Conservation (phyloP, 1,140 invertebrate species). For the Drosophila nasuta region DNA sequence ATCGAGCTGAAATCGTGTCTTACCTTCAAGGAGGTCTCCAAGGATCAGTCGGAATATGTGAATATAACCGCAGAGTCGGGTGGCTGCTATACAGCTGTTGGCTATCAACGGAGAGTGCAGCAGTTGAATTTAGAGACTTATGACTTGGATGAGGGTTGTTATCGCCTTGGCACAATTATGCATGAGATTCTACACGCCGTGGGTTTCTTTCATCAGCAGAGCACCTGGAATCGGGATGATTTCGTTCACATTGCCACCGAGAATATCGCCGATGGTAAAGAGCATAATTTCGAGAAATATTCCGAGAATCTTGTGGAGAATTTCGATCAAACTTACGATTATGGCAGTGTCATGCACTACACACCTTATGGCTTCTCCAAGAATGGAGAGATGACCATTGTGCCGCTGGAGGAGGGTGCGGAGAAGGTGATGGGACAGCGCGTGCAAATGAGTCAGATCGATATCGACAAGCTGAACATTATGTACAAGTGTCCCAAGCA, state of each 20-base stretch:
- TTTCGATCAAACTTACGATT: constrained; percentile 87
- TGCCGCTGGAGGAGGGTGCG: constrained; percentile 81
- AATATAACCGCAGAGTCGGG: constrained; percentile 81
- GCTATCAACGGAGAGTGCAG: constrained; percentile 85
- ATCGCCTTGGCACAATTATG: constrained; percentile 86
- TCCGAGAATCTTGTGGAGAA: constrained; percentile 82
- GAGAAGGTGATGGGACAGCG: constrained; percentile 86
- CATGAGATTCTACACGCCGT: constrained; percentile 89
- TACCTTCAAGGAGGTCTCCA: constrained; percentile 52
- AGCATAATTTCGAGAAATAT: constrained; percentile 87
- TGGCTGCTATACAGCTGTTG: constrained; percentile 86
- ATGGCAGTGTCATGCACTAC: constrained; percentile 89
- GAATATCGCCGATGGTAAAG: constrained; percentile 87
- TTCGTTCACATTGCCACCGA: constrained; percentile 88
- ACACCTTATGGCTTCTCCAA: constrained; percentile 89
- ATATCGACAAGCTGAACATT: constrained; percentile 85
- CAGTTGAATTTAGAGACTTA: constrained; percentile 85
- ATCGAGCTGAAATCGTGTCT: constrained; percentile 60
- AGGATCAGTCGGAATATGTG: constrained; percentile 77
- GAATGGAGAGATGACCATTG: constrained; percentile 90
- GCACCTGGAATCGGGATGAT: constrained; percentile 89
- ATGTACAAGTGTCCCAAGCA: constrained; percentile 86
- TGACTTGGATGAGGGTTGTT: constrained; percentile 77
- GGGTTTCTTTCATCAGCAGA: constrained; percentile 91
- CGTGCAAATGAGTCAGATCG: constrained; percentile 85